These are phyloP conservation scores for Sebastes diploproa DNA, from an alignment of 2,797 vertebrate species.

Conservation along the genomic window DNA sequence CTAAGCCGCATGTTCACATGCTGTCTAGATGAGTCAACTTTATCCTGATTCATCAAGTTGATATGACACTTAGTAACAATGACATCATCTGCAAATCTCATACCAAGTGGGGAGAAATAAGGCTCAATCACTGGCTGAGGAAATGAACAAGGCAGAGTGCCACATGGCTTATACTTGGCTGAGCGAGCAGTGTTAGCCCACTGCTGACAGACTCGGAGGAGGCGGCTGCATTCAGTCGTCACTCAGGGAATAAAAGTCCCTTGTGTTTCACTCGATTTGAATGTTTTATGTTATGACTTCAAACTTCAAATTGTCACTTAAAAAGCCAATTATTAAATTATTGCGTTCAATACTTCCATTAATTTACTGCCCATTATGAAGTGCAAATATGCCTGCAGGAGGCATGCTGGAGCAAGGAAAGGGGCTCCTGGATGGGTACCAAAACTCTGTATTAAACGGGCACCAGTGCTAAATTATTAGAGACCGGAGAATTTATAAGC, in stretches of 20 bases:
- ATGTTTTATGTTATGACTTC: conserved; percentile 3
- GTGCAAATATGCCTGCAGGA: conserved; percentile 3
- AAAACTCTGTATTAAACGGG: background rate
- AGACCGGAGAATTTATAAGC: no score
- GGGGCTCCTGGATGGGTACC: background rate
- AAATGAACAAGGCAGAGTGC: conserved; percentile 38
- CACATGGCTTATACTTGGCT: conserved; percentile 35
- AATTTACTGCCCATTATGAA: background rate
- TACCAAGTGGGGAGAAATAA: conserved; percentile 18
- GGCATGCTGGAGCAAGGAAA: background rate
- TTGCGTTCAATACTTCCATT: background rate
- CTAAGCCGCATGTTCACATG: conserved; percentile 11
- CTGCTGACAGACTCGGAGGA: conserved; percentile 49
- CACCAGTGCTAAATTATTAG: background rate
- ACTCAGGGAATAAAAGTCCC: conserved; percentile 35
- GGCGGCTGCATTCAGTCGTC: conserved; percentile 33
- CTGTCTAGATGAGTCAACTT: conserved; percentile 25
- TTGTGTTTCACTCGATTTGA: background rate
- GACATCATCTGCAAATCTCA: conserved; percentile 45
- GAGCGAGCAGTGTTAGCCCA: conserved; percentile 30
- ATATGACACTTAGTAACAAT: conserved; percentile 33
- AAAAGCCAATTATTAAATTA: conserved; percentile 29
- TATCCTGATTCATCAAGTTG: conserved; percentile 19
- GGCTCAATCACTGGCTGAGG: conserved; percentile 38
- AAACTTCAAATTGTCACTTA: conserved; percentile 16